Evolutionary conservation across 2,113 vertebrate genomes (phyloP).

Genomic region (Myiagra hebetior): DNA sequence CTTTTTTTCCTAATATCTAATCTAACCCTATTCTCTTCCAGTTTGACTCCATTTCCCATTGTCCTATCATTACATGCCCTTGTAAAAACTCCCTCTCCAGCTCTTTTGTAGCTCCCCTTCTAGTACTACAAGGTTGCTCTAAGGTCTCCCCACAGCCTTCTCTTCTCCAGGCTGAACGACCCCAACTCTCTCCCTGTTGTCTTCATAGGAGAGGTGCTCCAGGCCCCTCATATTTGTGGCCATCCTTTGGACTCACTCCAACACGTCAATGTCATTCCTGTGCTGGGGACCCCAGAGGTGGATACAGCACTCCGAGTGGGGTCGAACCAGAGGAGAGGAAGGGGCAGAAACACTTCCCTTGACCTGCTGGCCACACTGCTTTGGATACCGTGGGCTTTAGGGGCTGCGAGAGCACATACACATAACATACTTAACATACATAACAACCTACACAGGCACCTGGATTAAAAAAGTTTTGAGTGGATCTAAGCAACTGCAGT

Average conservation of each 20-base stretch:
- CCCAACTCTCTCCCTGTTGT: not conserved
- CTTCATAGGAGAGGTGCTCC: not conserved
- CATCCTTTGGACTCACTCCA: not conserved
- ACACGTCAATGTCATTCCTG: not conserved
- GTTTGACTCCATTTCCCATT: not conserved
- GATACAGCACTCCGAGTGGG: fast-evolving
- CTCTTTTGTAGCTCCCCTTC: not conserved
- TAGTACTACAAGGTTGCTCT: not conserved
- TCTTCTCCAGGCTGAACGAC: not conserved
- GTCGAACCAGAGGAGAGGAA: not conserved
- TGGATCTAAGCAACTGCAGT: not conserved
- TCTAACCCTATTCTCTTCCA: not conserved
- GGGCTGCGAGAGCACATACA: fast-evolving
- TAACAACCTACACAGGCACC: not conserved
- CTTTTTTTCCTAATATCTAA: not conserved
- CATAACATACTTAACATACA: not conserved
- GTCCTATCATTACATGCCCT: not conserved
- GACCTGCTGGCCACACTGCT: not conserved
- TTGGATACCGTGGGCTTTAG: not conserved
- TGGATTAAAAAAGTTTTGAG: not conserved
- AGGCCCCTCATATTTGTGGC: not conserved
- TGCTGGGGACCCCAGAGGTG: not conserved
- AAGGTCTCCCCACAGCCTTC: not conserved
- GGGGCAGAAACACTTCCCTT: not conserved
- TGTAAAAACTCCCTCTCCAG: not conserved